Percentiles rank a stretch among this genome's conserved stretches.
Evolutionary conservation across 92 coral and sea anemone genomes (phyloP).

Genomic region (Micromussa lordhowensis): DNA sequence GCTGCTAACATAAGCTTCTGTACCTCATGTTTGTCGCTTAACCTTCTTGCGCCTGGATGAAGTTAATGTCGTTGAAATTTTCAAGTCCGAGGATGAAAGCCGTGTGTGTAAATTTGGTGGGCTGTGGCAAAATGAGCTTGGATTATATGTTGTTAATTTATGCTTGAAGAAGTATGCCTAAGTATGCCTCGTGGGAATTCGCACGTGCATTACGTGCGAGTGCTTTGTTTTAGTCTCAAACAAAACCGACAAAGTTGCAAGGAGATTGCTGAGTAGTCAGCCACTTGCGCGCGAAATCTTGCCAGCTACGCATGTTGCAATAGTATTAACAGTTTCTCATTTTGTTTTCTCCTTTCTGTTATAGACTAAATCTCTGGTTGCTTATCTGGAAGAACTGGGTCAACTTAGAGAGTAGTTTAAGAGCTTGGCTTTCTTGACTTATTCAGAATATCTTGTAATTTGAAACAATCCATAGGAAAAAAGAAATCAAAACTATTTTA

Average conservation of each 20-base stretch:
- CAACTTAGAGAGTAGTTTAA: neutral
- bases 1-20: too few relatives aligned
- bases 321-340: too few relatives aligned
- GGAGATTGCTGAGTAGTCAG: neutral
- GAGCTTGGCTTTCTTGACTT: neutral
- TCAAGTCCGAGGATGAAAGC: neutral
- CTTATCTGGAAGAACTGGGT: constrained; percentile 30
- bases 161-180: neutral
- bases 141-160: too few relatives aligned
- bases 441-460: neutral
- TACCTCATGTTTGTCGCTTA: too few relatives aligned
- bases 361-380: constrained; percentile 24
- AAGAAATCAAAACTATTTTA: neutral
- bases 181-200: neutral
- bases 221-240: too few relatives aligned
- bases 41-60: too few relatives aligned
- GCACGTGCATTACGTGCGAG: too few relatives aligned
- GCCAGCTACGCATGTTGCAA: too few relatives aligned
- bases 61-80: neutral
- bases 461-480: neutral
- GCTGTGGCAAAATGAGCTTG: too few relatives aligned
- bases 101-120: neutral
- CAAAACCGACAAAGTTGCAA: too few relatives aligned
- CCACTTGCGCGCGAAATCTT: too few relatives aligned
- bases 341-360: neutral